Evolutionary conservation across 1,140 invertebrate species (phyloP).

Genomic region (Drosophila tsacasi): DNA sequence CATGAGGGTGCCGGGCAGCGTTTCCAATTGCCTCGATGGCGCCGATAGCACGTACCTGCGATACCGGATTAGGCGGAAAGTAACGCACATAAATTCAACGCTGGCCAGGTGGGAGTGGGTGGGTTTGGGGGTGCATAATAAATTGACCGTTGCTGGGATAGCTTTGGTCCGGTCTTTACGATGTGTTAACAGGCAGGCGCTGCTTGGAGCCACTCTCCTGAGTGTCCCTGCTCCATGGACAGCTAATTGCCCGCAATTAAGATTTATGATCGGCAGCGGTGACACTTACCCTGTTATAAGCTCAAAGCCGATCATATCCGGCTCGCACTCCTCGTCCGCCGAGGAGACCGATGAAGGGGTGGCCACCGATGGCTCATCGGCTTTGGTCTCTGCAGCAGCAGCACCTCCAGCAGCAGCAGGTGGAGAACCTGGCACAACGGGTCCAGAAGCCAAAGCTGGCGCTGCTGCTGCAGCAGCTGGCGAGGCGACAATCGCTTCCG

Average conservation of each 20-base stretch:
- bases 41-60: constrained; percentile 90
- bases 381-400: constrained; percentile 45
- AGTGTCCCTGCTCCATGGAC: constrained; percentile 43
- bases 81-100: constrained; percentile 65
- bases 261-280: constrained; percentile 35
- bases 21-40: constrained; percentile 94
- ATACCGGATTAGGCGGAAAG: constrained; percentile 68
- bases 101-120: constrained; percentile 25
- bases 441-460: constrained; percentile 6
- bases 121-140: constrained; percentile 34
- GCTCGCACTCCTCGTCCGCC: constrained; percentile 90
- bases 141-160: constrained; percentile 15
- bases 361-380: constrained; percentile 60
- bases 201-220: constrained; percentile 32
- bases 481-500: constrained; percentile 56
- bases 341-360: constrained; percentile 52
- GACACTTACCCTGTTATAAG: constrained; percentile 92
- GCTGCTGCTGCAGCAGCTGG: constrained; percentile 42
- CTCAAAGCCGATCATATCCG: constrained; percentile 96
- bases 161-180: constrained; percentile 86
- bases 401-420: constrained; percentile 10
- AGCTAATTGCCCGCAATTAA: constrained; percentile 58
- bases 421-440: constrained; percentile 21
- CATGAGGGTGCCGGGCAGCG: constrained; percentile 95
- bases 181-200: constrained; percentile 61